Conservation (phyloP, 2,797 vertebrate genomes). For the Spatula clypeata region DNA sequence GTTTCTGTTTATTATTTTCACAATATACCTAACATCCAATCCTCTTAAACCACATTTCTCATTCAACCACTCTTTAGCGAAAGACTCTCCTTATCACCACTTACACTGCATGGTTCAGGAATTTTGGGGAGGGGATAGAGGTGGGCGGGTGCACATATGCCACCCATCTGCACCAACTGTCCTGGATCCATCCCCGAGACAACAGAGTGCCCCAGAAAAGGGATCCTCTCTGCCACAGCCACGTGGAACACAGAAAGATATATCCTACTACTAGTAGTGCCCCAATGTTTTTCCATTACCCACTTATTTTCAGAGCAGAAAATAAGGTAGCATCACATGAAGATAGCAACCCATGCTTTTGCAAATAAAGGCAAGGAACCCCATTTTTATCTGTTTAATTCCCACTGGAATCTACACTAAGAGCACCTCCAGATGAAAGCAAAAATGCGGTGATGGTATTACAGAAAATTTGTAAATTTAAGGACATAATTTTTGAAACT, state of each 20-base stretch:
- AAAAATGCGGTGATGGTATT: neutral
- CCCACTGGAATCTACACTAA: neutral
- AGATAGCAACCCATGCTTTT: neutral
- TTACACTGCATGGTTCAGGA: neutral
- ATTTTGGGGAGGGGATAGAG: neutral
- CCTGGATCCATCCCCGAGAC: fast-evolving
- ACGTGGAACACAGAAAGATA: neutral
- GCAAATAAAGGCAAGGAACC: neutral
- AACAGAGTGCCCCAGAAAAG: neutral
- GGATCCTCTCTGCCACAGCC: fast-evolving
- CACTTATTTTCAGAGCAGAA: neutral
- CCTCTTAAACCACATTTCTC: neutral
- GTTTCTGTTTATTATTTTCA: neutral
- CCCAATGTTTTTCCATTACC: neutral
- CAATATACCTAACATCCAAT: neutral
- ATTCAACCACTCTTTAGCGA: neutral
- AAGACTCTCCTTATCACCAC: neutral
- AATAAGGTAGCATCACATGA: neutral
- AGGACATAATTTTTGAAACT: neutral
- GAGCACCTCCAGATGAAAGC: neutral
- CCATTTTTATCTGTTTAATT: neutral
- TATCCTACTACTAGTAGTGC: neutral
- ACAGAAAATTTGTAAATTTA: neutral
- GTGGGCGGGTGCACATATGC: neutral
- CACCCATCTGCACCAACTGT: neutral